Conservation (phyloP, 2,888 invertebrate genomes). For the Himalopsyche kuldschensis region DNA sequence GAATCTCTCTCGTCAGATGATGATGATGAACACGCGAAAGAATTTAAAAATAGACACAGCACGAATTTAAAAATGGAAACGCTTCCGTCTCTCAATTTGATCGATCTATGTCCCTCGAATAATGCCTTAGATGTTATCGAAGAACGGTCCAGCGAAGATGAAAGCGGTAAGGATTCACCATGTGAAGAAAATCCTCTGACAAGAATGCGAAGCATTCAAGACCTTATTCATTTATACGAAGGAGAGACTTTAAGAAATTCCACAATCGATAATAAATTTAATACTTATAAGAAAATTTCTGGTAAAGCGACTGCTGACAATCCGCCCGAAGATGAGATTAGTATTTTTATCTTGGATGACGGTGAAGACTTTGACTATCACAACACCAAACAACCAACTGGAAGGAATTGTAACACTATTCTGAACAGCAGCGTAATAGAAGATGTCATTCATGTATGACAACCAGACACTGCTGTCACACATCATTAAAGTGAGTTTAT, state of each 20-base stretch:
- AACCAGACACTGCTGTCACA: background rate
- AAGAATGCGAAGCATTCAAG: conserved; percentile 22
- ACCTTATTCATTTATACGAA: conserved; percentile 35
- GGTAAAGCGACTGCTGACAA: background rate
- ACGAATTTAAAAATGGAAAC: conserved; percentile 13
- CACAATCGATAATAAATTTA: background rate
- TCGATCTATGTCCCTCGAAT: conserved; percentile 1
- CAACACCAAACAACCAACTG: background rate
- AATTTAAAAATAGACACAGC: background rate
- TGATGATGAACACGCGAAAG: background rate
- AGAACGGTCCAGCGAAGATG: conserved; percentile 30
- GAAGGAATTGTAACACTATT: background rate
- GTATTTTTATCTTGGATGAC: conserved; percentile 32
- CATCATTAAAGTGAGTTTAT: background rate
- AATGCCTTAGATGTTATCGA: conserved; percentile 28
- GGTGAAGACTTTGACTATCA: conserved; percentile 6
- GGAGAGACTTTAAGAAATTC: background rate
- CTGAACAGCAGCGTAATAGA: background rate
- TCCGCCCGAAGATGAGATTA: conserved; percentile 16
- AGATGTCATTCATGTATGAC: background rate
- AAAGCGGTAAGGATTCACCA: conserved; percentile 3
- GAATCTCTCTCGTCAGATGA: conserved; percentile 23
- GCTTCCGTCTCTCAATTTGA: conserved; percentile 12
- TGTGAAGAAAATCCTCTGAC: background rate
- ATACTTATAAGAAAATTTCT: background rate